Evolutionary conservation across 1,140 invertebrate species (phyloP), one percentile per base, ranked within the genome.

Genomic region (Drosophila carrolli): DNA sequence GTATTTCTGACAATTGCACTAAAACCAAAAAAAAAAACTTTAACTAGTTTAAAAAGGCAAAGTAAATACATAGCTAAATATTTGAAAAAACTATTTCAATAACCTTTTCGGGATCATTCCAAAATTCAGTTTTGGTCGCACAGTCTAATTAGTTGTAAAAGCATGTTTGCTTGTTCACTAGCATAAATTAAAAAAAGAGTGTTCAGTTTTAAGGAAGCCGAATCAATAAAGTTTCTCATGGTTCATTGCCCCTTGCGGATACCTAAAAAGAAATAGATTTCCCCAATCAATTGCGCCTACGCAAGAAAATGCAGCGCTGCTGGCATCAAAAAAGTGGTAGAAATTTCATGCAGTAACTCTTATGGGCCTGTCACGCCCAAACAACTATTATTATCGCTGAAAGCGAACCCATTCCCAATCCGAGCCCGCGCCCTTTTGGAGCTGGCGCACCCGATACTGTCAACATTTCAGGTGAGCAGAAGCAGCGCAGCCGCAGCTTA

Each of bases 371-470:
- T 54, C 76, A 81, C 78, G 78, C 78, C 74, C 79, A 71, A 78
- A 41, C 70, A 61, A 55, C 68, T 62, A 63, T 82, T 73, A 65
- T 82, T 67, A 47, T 56, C 62, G 74, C 59, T 75, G 84, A 88
- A 89, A 89, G 84, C 84, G 73, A 88, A 70, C 75, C 50, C 78
- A 78, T 73, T 67, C 47, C 68, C 51, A 48, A 68, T 50, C 55
- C 43, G 44, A 72, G 68, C 81, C 82, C 85, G 85, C 84, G 85
- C 80, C 84, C 84, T 80, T 78, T 60, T 77, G 29, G 47, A 51
- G 68, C 66, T 19, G 85, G 73, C 83, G 80, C 84, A 84, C 84
- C 84, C 85, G 79, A 74, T 53, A 44, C 67, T 86, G 83, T 88
- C 83, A 83, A 73, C 84, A 74, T 66, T 77, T 67, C 38, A 72